phyloP scores from a whole-genome alignment of 2,113 vertebrate species.

The Conger conger region DNA sequence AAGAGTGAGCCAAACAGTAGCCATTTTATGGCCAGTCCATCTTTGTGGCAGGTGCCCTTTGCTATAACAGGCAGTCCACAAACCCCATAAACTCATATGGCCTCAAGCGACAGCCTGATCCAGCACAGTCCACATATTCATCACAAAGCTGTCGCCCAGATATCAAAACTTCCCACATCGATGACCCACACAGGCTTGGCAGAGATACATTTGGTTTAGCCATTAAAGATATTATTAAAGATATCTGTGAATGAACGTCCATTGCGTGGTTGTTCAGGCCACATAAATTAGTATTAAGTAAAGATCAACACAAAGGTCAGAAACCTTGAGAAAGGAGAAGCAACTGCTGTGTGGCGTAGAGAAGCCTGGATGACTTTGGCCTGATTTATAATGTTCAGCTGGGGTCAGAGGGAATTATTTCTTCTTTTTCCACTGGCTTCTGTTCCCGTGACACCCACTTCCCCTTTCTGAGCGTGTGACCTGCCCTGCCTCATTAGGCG shows the following conservation, averaged over 20 bases:
- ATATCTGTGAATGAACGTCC: slow-evolving; percentile 17
- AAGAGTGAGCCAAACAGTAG: neutral
- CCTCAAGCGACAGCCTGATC: slow-evolving; percentile 21
- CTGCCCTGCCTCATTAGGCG: slow-evolving; percentile 10
- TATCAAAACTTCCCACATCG: slow-evolving; percentile 34
- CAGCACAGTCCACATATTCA: slow-evolving; percentile 5
- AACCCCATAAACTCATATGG: slow-evolving; percentile 20
- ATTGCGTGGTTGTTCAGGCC: neutral
- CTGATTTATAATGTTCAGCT: slow-evolving; percentile 21
- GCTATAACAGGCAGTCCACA: neutral
- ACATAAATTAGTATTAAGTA: neutral
- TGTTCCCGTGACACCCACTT: slow-evolving; percentile 21
- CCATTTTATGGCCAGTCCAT: neutral
- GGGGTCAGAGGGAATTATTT: slow-evolving; percentile 24
- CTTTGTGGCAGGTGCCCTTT: neutral
- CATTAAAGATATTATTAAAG: slow-evolving; percentile 9
- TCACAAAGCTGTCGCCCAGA: slow-evolving; percentile 34
- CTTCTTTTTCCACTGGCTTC: slow-evolving; percentile 35
- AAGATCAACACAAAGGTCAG: neutral
- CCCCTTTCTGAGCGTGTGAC: slow-evolving; percentile 15
- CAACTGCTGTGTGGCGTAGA: neutral
- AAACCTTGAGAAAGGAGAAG: neutral
- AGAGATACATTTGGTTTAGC: neutral
- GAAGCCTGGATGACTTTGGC: slow-evolving; percentile 32
- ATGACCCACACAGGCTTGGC: too few species aligned